These are phyloP conservation scores for Tauraco hartlaubi DNA, from an alignment of 2,797 vertebrate species.

Conservation along the genomic window DNA sequence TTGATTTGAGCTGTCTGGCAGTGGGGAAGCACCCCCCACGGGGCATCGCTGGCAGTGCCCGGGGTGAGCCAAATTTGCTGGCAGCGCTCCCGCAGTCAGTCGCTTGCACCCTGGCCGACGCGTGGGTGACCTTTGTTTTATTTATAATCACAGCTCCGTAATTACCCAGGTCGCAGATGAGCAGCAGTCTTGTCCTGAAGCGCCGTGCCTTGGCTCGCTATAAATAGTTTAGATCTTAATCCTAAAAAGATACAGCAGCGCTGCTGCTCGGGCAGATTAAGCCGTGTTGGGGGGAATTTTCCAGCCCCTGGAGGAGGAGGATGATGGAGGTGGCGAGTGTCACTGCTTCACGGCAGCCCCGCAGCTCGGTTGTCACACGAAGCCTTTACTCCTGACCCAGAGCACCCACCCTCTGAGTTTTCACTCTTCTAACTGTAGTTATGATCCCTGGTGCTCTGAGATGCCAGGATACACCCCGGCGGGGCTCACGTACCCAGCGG, in stretches of 20 bases:
- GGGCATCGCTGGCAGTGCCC: neutral
- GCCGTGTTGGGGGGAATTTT: neutral
- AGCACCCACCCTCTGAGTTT: neutral
- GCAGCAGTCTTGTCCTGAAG: neutral
- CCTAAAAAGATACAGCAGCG: neutral
- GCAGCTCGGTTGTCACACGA: rapidly evolving
- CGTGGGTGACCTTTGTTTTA: neutral
- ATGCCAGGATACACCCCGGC: rapidly evolving
- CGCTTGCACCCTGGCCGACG: neutral
- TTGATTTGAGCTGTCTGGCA: neutral
- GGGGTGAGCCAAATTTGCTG: neutral
- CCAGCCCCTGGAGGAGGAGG: neutral
- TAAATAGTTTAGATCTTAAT: slow-evolving; percentile 10
- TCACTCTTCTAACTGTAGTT: neutral
- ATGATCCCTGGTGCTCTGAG: rapidly evolving
- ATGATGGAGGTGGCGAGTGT: neutral
- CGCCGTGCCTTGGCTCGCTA: neutral
- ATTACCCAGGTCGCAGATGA: neutral
- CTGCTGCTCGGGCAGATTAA: neutral
- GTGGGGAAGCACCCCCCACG: neutral
- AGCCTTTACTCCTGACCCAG: neutral
- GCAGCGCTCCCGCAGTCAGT: neutral
- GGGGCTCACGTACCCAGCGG: rapidly evolving
- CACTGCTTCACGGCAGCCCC: neutral
- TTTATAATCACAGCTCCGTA: neutral